Evolutionary conservation across 1,140 invertebrate species (phyloP).

Genomic region (Laupala kohalensis): DNA sequence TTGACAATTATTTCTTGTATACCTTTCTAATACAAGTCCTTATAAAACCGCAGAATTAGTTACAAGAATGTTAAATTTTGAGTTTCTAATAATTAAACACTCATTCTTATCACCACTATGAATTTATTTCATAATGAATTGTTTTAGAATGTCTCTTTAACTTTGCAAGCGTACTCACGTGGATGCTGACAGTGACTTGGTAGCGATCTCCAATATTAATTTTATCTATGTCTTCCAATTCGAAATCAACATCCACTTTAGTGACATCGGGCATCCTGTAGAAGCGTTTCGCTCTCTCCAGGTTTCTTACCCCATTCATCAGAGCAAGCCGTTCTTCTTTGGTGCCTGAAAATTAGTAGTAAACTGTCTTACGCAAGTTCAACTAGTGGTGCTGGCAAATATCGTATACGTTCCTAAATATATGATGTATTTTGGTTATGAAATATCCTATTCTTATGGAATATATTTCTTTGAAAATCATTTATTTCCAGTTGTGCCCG

Average conservation of each 20-base stretch:
- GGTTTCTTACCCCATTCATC: constrained; percentile 49
- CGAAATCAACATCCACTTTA: constrained; percentile 51
- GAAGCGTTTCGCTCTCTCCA: constrained; percentile 48
- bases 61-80: not conserved
- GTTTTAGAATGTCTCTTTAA: not conserved
- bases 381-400: too few species aligned
- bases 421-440: too few species aligned
- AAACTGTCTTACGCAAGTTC: too few species aligned
- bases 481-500: too few species aligned
- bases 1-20: too few species aligned
- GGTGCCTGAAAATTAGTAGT: constrained; percentile 22
- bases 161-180: constrained; percentile 23
- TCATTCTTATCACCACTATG: not conserved
- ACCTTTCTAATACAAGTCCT: too few species aligned
- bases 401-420: too few species aligned
- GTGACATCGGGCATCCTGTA: constrained; percentile 39
- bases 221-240: constrained; percentile 49
- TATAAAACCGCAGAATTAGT: not conserved
- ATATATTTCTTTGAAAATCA: too few species aligned
- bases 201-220: constrained; percentile 55
- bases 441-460: too few species aligned
- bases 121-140: not conserved
- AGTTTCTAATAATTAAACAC: not conserved
- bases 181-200: constrained; percentile 45
- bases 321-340: constrained; percentile 49